Conservation (phyloP, 1,140 invertebrate species). For the Drosophila kikkawai region DNA sequence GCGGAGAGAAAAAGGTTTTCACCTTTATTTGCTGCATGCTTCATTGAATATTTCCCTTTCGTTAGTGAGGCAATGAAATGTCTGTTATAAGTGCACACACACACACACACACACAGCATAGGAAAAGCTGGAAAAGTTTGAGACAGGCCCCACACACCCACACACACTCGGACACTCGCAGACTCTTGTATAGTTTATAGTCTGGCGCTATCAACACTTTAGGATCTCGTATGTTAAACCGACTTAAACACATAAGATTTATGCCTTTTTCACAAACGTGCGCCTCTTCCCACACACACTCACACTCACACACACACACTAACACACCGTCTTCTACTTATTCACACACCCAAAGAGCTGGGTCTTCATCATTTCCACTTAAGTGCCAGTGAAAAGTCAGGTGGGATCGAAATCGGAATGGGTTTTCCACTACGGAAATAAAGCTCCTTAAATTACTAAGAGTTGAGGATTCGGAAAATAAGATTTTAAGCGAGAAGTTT, state of each 20-base stretch:
- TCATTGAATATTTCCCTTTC: constrained; percentile 71
- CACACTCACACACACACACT: constrained; percentile 4
- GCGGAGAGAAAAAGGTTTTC: constrained; percentile 57
- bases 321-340: not conserved
- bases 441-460: constrained; percentile 21
- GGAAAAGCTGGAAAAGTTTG: constrained; percentile 33
- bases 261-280: constrained; percentile 61
- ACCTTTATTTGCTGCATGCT: constrained; percentile 69
- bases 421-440: constrained; percentile 6
- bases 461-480: constrained; percentile 19
- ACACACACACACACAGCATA: not conserved
- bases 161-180: constrained; percentile 24
- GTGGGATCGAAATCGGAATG: constrained; percentile 15
- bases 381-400: constrained; percentile 47
- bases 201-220: constrained; percentile 70
- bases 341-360: constrained; percentile 11
- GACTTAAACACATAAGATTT: constrained; percentile 70
- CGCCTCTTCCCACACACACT: constrained; percentile 20
- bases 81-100: constrained; percentile 65
- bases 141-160: constrained; percentile 9
- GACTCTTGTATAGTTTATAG: constrained; percentile 63
- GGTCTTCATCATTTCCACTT: constrained; percentile 61
- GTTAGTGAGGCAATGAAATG: constrained; percentile 70
- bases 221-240: constrained; percentile 70
- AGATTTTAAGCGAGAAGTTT: constrained; percentile 14